Evolutionary conservation across 2,888 invertebrate species (phyloP).

Genomic region (Nymphalis c-album): DNA sequence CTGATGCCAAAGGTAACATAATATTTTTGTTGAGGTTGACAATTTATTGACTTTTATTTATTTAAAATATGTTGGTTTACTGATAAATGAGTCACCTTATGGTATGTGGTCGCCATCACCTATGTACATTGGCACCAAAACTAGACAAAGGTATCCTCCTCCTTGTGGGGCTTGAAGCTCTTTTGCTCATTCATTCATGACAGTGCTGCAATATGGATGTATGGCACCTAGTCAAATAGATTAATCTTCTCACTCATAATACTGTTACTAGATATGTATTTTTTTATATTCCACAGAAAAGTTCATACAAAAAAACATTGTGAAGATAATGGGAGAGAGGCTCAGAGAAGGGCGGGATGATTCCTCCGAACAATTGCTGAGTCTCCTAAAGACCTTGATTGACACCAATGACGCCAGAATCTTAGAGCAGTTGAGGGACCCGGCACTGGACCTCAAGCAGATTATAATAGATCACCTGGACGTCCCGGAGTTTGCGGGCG

Average conservation of each 20-base stretch:
- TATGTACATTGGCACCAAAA: no score
- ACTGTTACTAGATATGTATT: background rate
- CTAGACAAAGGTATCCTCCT: no score
- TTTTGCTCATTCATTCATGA: no score
- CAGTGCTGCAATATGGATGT: no score
- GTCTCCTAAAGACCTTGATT: conserved; percentile 51
- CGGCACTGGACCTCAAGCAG: conserved; percentile 47
- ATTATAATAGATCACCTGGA: conserved; percentile 51
- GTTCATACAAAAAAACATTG: conserved; percentile 56
- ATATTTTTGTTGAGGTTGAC: background rate
- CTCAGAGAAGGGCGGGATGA: conserved; percentile 51
- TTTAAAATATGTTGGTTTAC: no score
- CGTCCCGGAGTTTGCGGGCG: conserved; percentile 50
- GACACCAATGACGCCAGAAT: conserved; percentile 46
- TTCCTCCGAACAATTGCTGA: conserved; percentile 62
- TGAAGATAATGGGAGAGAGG: conserved; percentile 49
- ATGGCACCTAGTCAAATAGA: no score
- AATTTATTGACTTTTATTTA: background rate
- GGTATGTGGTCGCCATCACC: no score
- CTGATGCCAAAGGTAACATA: conserved; percentile 77
- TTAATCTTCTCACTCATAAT: background rate
- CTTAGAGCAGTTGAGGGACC: conserved; percentile 52
- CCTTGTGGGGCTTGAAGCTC: no score
- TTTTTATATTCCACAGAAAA: background rate
- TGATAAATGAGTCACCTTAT: no score